Conservation (phyloP, 2,113 vertebrate genomes). For the Catharus bicknelli region DNA sequence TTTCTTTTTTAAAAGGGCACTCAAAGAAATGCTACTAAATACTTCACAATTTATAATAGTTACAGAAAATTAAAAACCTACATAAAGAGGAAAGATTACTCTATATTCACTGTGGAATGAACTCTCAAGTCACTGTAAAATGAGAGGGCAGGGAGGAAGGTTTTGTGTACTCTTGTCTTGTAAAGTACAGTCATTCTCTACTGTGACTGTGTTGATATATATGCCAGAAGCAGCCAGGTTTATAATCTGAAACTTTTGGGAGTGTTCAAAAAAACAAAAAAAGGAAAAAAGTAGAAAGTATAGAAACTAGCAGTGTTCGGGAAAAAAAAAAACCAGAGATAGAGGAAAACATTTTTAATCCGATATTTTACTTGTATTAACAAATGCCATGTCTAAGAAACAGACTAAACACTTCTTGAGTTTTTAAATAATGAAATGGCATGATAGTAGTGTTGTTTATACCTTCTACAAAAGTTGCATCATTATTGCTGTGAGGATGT, state of each 20-base stretch:
- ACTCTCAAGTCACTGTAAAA: neutral
- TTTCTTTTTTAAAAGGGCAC: neutral
- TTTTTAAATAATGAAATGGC: neutral
- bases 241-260: neutral
- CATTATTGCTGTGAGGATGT: neutral
- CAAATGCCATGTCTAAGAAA: neutral
- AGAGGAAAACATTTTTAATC: neutral
- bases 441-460: neutral
- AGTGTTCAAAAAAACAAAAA: neutral
- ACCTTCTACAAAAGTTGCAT: neutral
- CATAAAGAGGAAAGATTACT: neutral
- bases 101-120: neutral
- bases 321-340: neutral
- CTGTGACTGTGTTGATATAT: neutral
- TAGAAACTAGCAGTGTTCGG: neutral
- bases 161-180: neutral
- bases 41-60: neutral
- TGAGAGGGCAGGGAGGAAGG: accelerated
- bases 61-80: neutral
- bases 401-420: neutral
- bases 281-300: neutral
- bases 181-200: neutral
- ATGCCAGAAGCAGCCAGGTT: neutral
- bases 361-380: neutral
- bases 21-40: neutral